These are phyloP conservation scores for Drymonia ruficornis DNA, from an alignment of 2,888 invertebrate species.

Conservation along the genomic window DNA sequence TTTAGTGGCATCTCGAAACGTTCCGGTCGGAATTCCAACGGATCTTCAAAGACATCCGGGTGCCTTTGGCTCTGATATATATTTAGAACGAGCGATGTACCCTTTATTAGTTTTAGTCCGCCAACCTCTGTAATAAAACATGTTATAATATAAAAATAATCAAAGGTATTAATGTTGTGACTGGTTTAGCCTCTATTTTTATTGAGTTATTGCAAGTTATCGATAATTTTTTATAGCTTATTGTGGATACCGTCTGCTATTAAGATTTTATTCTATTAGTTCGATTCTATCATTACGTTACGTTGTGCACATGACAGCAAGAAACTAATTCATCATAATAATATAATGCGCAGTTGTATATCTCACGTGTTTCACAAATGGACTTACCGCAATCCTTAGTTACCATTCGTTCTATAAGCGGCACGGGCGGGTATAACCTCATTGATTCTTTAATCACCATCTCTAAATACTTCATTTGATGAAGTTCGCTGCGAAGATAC, in stretches of 20 bases:
- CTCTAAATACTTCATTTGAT: slow-evolving; percentile 80
- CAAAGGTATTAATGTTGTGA: too few relatives aligned
- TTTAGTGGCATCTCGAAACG: slow-evolving; percentile 66
- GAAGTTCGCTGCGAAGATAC: slow-evolving; percentile 59
- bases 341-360: not conserved
- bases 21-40: slow-evolving; percentile 78
- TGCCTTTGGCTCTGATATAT: slow-evolving; percentile 75
- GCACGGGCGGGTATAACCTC: slow-evolving; percentile 78
- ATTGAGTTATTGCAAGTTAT: too few relatives aligned
- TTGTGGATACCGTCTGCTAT: too few relatives aligned
- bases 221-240: too few relatives aligned
- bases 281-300: too few relatives aligned
- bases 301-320: too few relatives aligned
- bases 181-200: too few relatives aligned
- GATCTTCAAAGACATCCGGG: slow-evolving; percentile 75
- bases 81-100: slow-evolving; percentile 60
- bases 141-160: too few relatives aligned
- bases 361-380: not conserved
- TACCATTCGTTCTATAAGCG: slow-evolving; percentile 66
- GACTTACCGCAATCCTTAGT: slow-evolving; percentile 56
- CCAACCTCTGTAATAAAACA: slow-evolving; percentile 26
- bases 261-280: too few relatives aligned
- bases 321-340: too few relatives aligned
- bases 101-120: slow-evolving; percentile 47
- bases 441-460: slow-evolving; percentile 78